These are phyloP conservation scores for Chironomus riparius DNA, from an alignment of 2,888 invertebrate species.

Conservation along the genomic window DNA sequence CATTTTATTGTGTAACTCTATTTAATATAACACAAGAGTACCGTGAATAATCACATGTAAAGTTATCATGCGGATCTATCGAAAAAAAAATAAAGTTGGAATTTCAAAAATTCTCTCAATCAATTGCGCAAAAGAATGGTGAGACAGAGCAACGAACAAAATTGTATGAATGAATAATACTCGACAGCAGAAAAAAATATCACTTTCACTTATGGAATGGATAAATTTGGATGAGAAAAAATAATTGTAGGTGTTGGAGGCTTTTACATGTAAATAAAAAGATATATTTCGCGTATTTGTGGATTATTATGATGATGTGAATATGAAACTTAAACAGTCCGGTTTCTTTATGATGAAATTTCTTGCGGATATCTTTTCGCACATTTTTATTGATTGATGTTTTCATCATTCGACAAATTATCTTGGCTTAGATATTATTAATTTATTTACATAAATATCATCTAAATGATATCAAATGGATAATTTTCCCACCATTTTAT, in stretches of 20 bases:
- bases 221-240: too few species aligned
- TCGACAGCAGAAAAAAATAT: background rate
- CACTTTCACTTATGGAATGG: constrained; percentile 16
- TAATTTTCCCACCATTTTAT: too few species aligned
- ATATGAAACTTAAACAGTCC: too few species aligned
- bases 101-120: constrained; percentile 13
- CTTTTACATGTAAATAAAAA: background rate
- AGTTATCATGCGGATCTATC: background rate
- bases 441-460: too few species aligned
- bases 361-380: too few species aligned
- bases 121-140: constrained; percentile 16
- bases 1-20: background rate
- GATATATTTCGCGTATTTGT: background rate
- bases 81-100: background rate
- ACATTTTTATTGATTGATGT: too few species aligned
- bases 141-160: background rate
- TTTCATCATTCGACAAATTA: too few species aligned
- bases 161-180: background rate
- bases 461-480: too few species aligned
- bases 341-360: too few species aligned
- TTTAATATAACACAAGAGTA: background rate
- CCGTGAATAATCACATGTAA: background rate
- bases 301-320: too few species aligned
- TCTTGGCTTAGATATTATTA: too few species aligned
- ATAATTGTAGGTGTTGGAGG: constrained; percentile 10